Conservation (phyloP, 1,140 invertebrate genomes). For the Laupala kohalensis region DNA sequence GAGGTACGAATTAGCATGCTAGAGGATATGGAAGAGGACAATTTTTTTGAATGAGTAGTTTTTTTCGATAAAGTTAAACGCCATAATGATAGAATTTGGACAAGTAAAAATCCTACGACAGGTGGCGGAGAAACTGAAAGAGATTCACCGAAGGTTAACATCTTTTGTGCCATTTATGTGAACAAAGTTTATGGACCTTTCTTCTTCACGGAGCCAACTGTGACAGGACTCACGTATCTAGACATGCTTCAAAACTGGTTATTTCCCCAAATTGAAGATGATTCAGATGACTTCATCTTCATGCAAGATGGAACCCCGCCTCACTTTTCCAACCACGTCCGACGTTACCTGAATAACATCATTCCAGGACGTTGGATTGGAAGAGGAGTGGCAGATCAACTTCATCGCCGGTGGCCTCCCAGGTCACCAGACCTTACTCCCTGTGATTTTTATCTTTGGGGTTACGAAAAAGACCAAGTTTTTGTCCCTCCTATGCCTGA, state of each 20-base stretch:
- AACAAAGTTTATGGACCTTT: conserved; percentile 11
- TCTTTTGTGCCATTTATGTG: not conserved
- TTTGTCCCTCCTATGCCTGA: not conserved
- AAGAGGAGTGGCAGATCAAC: not conserved
- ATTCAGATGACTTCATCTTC: conserved; percentile 12
- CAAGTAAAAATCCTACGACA: conserved; percentile 3
- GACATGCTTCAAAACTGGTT: conserved; percentile 11
- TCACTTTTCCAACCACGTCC: not conserved
- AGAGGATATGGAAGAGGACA: not conserved
- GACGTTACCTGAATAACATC: not conserved
- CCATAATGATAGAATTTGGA: conserved; percentile 12
- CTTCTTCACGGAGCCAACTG: conserved; percentile 8
- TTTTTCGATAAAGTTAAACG: conserved; percentile 7
- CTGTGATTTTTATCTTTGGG: conserved; percentile 2
- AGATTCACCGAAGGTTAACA: conserved; percentile 1
- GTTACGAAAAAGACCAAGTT: not conserved
- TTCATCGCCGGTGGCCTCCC: conserved; percentile 1
- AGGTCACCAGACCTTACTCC: too few relatives aligned
- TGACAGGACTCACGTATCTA: conserved; percentile 7
- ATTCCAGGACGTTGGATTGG: conserved; percentile 3
- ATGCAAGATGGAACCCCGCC: conserved; percentile 2
- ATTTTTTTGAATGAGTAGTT: not conserved
- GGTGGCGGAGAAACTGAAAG: conserved; percentile 3
- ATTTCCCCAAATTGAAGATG: conserved; percentile 9
- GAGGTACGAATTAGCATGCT: not conserved